Conservation (phyloP, 2,888 invertebrate genomes). For the Monochamus alternatus region DNA sequence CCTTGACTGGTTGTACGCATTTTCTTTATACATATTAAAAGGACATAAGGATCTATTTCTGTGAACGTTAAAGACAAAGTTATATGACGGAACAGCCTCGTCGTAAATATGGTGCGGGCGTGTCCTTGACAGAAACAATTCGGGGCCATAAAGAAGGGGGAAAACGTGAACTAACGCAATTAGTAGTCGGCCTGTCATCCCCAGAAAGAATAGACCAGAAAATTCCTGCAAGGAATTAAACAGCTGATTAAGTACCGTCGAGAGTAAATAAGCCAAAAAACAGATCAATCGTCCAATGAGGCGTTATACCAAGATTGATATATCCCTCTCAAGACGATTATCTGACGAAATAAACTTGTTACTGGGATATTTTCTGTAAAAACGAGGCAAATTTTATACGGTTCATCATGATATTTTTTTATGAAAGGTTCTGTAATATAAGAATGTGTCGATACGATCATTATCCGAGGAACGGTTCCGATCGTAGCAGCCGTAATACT, state of each 20-base stretch:
- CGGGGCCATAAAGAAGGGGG: constrained; percentile 1
- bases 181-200: constrained; percentile 6
- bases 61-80: background rate
- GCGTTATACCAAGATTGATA: constrained; percentile 1
- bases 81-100: background rate
- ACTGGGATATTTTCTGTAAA: background rate
- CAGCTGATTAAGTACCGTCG: constrained; percentile 15
- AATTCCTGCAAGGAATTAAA: constrained; percentile 11
- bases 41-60: too few relatives aligned
- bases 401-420: too few relatives aligned
- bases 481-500: too few relatives aligned
- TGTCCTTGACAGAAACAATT: constrained; percentile 30
- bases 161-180: background rate
- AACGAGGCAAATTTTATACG: too few relatives aligned
- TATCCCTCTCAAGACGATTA: background rate
- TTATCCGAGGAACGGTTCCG: too few relatives aligned
- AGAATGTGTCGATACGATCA: too few relatives aligned
- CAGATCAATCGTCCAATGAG: constrained; percentile 13
- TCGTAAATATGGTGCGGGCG: constrained; percentile 11
- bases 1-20: too few relatives aligned
- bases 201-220: background rate
- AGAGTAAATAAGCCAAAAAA: constrained; percentile 15
- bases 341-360: background rate
- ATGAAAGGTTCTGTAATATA: too few relatives aligned
- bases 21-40: too few relatives aligned